Conservation (phyloP, 2,888 invertebrate genomes). For the Nasonovia ribisnigri region DNA sequence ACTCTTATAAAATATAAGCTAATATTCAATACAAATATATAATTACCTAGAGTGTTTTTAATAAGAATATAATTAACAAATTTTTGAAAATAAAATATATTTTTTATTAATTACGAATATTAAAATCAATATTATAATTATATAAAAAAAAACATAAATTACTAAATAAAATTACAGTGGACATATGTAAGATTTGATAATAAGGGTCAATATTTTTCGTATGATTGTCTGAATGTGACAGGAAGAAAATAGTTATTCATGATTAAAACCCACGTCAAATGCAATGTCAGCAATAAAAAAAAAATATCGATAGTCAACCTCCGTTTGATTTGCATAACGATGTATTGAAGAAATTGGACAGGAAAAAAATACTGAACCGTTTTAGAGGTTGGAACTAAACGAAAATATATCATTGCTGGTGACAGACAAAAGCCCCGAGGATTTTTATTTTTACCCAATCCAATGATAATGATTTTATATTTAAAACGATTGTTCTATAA, state of each 20-base stretch:
- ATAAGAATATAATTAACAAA: neutral
- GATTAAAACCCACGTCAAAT: constrained; percentile 31
- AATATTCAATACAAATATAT: neutral
- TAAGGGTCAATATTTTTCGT: neutral
- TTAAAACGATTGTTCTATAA: neutral
- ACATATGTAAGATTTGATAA: neutral
- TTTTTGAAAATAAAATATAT: neutral
- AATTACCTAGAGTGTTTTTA: neutral
- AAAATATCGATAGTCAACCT: neutral
- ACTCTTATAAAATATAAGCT: neutral
- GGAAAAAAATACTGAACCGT: neutral
- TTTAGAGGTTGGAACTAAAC: neutral
- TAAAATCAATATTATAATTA: neutral
- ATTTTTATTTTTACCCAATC: neutral
- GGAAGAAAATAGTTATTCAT: constrained; percentile 11
- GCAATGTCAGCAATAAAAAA: neutral
- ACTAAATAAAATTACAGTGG: neutral
- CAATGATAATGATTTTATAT: constrained; percentile 16
- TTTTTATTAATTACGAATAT: neutral
- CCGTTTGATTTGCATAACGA: constrained; percentile 33
- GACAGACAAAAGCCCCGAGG: neutral
- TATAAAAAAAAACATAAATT: neutral
- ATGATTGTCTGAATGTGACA: neutral
- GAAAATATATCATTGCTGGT: constrained; percentile 14
- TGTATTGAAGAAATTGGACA: constrained; percentile 16